Evolutionary conservation across 1,140 invertebrate genomes (phyloP).

Genomic region (Drosophila bocki): DNA sequence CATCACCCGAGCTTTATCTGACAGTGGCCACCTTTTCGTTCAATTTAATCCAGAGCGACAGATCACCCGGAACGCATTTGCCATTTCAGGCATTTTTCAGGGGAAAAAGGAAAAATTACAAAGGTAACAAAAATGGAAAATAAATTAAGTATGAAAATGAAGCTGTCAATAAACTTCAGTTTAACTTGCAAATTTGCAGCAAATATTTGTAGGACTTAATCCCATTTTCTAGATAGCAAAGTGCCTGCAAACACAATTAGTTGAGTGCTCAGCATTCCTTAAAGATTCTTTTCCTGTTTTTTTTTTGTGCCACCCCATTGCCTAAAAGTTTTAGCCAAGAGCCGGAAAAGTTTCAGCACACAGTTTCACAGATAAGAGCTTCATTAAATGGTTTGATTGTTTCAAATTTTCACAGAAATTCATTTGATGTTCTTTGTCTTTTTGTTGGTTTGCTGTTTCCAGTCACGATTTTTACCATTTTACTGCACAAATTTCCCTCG

Average conservation of each 20-base stretch:
- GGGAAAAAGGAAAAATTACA: constrained; percentile 2
- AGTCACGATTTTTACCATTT: constrained; percentile 30
- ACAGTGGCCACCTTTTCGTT: constrained; percentile 34
- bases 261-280: constrained; percentile 37
- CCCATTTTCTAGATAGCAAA: constrained; percentile 40
- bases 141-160: constrained; percentile 42
- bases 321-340: constrained; percentile 15
- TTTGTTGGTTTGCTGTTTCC: background rate
- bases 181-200: constrained; percentile 28
- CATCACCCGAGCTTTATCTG: constrained; percentile 5
- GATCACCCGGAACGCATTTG: constrained; percentile 36
- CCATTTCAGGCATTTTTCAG: constrained; percentile 8
- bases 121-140: constrained; percentile 13
- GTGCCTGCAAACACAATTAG: constrained; percentile 63
- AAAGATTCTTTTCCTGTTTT: constrained; percentile 11
- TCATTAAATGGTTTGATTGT: constrained; percentile 45
- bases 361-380: constrained; percentile 28
- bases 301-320: background rate
- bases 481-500: constrained; percentile 7
- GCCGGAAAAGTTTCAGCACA: constrained; percentile 26
- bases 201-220: constrained; percentile 48
- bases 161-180: constrained; percentile 32
- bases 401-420: constrained; percentile 39
- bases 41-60: constrained; percentile 29
- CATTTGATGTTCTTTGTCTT: constrained; percentile 10